Base-by-base conservation (phyloP, 2,113 vertebrate genomes). In the Galemys pyrenaicus region DNA sequence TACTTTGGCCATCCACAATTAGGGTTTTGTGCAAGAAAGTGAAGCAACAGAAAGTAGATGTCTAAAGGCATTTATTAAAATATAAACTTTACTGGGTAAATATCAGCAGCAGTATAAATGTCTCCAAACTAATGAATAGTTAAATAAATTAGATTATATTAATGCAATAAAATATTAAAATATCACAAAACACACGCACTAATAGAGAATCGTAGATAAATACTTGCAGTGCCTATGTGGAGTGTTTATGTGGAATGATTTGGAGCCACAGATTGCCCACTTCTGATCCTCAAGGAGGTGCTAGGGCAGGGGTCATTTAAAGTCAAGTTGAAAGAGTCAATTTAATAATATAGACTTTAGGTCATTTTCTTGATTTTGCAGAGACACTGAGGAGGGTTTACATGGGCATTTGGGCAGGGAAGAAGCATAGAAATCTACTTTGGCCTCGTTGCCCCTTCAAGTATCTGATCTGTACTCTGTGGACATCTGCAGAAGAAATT, bases 51-150 rank as follows among this genome's bases (percentile, higher is more conserved):
- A 56, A 60, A 83, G 68, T 54, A 79, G 26, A 54, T 64, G 22
- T 64, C 35, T 91, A 39, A 64, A 70, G 44, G 46, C 37, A 70
- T 77, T 92, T 35, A 88, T 88, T 80, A 88, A 91, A 80, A 79
- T 70, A 35, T 87, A 90, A 90, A 83, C 11, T 87, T 56, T 74
- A 90, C 2, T 30, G 64, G 13, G 51, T n/a, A 83, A 79, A 87
- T 84, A 8, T 54, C 32, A 84, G 30, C 41, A 92, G 58, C 41
- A 83, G 60, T 9, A 0, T 60, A 77, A 70, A 73, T 11, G 16
- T 82, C 20, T 78, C 39, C 20, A 68, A 49, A 87, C 30, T 54
- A 22, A 22, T 75, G 51, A 84, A 74, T 16, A 44, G 60, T 49
- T 67, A 58, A 60, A 20, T 79, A 70, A 80, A 64, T 83, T 17